phyloP scores from a whole-genome alignment of 1,140 invertebrate species.

The Saccostrea cuccullata region DNA sequence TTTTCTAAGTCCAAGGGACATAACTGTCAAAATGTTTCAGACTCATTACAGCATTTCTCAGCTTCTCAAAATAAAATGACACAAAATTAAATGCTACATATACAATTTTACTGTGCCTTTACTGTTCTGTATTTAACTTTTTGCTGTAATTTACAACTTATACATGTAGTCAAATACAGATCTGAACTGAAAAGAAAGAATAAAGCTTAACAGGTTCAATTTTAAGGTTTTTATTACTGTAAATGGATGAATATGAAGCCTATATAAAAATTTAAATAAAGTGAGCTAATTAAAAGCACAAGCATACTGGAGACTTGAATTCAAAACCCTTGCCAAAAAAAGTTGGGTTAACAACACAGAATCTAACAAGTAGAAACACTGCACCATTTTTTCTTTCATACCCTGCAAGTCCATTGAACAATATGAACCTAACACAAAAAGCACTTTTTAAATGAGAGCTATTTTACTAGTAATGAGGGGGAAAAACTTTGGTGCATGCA shows the following conservation, averaged over 20 bases:
- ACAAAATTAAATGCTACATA: no score
- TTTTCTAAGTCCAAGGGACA: no score
- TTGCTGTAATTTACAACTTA: no score
- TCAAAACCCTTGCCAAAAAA: background rate
- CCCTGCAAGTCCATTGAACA: background rate
- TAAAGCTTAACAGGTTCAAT: background rate
- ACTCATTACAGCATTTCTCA: no score
- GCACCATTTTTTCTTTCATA: background rate
- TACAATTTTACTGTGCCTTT: no score
- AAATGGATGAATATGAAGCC: background rate
- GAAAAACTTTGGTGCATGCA: background rate
- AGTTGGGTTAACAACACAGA: no score
- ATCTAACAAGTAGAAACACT: background rate
- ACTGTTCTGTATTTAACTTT: no score
- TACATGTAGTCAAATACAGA: no score
- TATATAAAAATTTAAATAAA: slow-evolving; percentile 2
- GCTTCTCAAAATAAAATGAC: no score
- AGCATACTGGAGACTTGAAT: slow-evolving; percentile 1
- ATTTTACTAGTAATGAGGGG: background rate
- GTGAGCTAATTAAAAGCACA: background rate
- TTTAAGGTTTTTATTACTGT: slow-evolving; percentile 6
- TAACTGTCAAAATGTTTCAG: no score
- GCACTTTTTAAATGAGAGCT: background rate
- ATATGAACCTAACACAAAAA: background rate
- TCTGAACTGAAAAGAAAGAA: no score